Percentiles rank a stretch among this genome's conserved stretches.
phyloP scores from a whole-genome alignment of 2,797 vertebrate species.

The Malacoctenus gilli region DNA sequence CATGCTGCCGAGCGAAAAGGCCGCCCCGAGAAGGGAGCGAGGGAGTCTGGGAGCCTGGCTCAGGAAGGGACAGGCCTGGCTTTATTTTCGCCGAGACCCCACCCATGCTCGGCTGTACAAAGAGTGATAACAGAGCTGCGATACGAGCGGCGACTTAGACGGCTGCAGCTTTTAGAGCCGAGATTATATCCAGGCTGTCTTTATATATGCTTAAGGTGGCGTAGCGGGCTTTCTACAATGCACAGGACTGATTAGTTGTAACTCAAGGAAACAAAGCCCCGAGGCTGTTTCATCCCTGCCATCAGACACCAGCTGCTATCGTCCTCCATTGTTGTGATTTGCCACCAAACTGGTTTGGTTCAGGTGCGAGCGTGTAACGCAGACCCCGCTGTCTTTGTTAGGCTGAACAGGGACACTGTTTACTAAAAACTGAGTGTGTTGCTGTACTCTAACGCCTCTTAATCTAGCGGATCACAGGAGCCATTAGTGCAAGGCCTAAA shows the following conservation, averaged over 20 bases:
- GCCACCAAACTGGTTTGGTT: too few relatives aligned
- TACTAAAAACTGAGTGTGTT: not conserved
- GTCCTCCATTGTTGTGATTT: slow-evolving; percentile 7
- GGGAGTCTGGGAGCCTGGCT: slow-evolving; percentile 35
- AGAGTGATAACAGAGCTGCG: slow-evolving; percentile 57
- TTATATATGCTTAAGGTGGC: too few relatives aligned
- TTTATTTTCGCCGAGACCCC: slow-evolving; percentile 61
- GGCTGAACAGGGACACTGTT: slow-evolving; percentile 8
- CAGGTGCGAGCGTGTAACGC: too few relatives aligned
- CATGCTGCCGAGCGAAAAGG: slow-evolving; percentile 42
- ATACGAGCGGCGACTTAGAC: slow-evolving; percentile 19
- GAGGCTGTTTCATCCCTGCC: not conserved
- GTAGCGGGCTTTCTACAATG: too few relatives aligned
- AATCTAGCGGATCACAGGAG: not conserved
- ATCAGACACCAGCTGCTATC: slow-evolving; percentile 13
- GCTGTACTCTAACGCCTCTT: slow-evolving; percentile 12
- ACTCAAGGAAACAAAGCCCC: too few relatives aligned
- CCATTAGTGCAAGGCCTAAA: not conserved
- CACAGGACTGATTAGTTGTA: too few relatives aligned
- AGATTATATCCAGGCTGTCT: not conserved
- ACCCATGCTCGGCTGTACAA: slow-evolving; percentile 41
- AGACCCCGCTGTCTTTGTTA: too few relatives aligned
- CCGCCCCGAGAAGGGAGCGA: slow-evolving; percentile 49
- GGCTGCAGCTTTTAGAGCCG: slow-evolving; percentile 3
- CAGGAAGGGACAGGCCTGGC: slow-evolving; percentile 53